Percentiles rank a stretch among this genome's conserved stretches.
phyloP scores from a whole-genome alignment of 92 coral and sea anemone species.

The Epizoanthus rinbou region DNA sequence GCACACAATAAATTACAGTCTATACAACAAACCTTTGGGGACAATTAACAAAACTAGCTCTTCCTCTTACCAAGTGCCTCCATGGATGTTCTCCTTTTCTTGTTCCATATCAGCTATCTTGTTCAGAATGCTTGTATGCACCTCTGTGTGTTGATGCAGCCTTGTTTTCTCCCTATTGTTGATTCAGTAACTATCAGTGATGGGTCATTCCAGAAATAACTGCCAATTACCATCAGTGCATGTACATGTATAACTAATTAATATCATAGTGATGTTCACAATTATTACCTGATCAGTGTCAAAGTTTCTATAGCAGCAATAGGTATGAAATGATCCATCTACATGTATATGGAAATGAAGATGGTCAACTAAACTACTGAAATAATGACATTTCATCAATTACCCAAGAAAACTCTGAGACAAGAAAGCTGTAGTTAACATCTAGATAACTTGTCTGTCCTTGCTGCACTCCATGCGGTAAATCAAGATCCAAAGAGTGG shows the following conservation, averaged over 20 bases:
- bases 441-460: no score
- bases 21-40: neutral
- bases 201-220: neutral
- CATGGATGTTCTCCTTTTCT: constrained; percentile 64
- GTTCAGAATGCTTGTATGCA: constrained; percentile 57
- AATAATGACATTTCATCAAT: no score
- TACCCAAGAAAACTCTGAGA: no score
- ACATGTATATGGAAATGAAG: no score
- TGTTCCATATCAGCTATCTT: constrained; percentile 61
- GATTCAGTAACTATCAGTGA: neutral
- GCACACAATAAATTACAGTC: no score
- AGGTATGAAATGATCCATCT: no score
- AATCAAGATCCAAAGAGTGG: no score
- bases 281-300: no score
- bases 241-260: neutral
- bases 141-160: constrained; percentile 69
- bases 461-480: no score
- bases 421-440: no score
- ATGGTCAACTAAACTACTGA: no score
- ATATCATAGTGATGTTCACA: neutral
- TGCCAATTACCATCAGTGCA: neutral
- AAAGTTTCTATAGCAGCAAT: no score
- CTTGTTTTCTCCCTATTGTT: constrained; percentile 75
- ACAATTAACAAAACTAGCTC: neutral
- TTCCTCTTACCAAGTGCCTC: constrained; percentile 57